These are phyloP conservation scores for Tachina grossa DNA, from an alignment of 2,888 invertebrate genomes.

Conservation along the genomic window DNA sequence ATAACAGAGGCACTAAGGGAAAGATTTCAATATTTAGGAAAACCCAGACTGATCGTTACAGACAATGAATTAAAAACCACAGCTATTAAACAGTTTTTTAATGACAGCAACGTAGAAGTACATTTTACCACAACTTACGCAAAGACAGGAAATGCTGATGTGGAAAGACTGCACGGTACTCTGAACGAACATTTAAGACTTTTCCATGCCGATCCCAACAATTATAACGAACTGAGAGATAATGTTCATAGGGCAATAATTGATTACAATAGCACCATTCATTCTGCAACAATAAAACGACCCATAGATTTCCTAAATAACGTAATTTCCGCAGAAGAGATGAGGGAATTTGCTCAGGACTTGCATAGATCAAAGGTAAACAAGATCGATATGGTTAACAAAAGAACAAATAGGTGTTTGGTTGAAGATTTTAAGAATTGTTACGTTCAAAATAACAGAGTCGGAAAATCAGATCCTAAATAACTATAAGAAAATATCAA, in stretches of 20 bases:
- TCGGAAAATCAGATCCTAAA: constrained; percentile 1
- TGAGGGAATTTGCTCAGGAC: neutral
- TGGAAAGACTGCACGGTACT: constrained; percentile 9
- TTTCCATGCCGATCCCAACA: constrained; percentile 5
- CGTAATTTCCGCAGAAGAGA: neutral
- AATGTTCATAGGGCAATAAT: neutral
- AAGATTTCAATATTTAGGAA: neutral
- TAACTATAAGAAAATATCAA: too few relatives aligned
- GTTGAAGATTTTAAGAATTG: neutral
- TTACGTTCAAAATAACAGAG: constrained; percentile 6
- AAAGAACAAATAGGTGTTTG: neutral
- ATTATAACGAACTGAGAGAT: neutral
- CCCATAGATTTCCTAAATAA: constrained; percentile 4
- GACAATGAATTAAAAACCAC: constrained; percentile 2
- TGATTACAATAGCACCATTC: constrained; percentile 2
- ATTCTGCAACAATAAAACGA: neutral
- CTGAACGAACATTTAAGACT: constrained; percentile 26
- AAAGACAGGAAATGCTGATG: constrained; percentile 17
- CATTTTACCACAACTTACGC: neutral
- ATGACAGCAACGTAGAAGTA: neutral
- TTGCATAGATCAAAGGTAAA: neutral
- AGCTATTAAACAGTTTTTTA: neutral
- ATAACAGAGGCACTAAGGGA: neutral
- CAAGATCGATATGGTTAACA: neutral
- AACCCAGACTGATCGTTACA: neutral